A percentile compares a stretch with the other conserved stretches of the same genome.
phyloP scores from a whole-genome alignment of 2,797 vertebrate genomes.

The Parauchenoglanis ngamensis region DNA sequence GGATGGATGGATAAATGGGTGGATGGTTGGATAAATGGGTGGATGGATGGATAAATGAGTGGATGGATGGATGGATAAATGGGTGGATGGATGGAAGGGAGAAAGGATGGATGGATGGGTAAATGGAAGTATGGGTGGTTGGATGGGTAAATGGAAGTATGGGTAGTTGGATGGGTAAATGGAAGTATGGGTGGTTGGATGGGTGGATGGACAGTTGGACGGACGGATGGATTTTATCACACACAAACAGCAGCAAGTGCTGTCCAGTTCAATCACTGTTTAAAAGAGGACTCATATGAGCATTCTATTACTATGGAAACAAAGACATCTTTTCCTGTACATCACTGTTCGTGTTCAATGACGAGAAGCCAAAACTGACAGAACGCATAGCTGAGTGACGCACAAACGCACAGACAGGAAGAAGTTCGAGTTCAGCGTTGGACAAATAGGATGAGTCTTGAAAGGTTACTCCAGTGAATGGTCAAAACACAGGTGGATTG shows the following conservation, averaged over 20 bases:
- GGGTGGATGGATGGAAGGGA: no score
- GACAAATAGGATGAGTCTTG: conserved; percentile 36
- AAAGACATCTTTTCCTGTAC: conserved; percentile 77
- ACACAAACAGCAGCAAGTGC: conserved; percentile 64
- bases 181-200: no score
- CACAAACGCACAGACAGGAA: conserved; percentile 6
- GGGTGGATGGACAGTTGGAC: no score
- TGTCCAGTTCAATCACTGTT: conserved; percentile 75
- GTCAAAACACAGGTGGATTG: conserved; percentile 38
- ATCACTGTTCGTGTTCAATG: conserved; percentile 67
- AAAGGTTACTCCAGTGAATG: conserved; percentile 27
- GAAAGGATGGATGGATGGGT: no score
- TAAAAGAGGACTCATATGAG: conserved; percentile 69
- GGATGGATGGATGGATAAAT: no score
- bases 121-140: no score
- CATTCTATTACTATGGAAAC: conserved; percentile 81
- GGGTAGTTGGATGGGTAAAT: no score
- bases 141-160: no score
- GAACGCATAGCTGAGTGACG: conserved; percentile 51
- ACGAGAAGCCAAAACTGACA: conserved; percentile 75
- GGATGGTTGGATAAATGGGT: no score
- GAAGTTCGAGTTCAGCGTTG: conserved; percentile 1
- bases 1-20: not conserved
- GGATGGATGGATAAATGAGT: not conserved
- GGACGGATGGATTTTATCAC: not conserved